Base-by-base conservation (phyloP, 2,797 vertebrate species). In the Oreochromis mossambicus region DNA sequence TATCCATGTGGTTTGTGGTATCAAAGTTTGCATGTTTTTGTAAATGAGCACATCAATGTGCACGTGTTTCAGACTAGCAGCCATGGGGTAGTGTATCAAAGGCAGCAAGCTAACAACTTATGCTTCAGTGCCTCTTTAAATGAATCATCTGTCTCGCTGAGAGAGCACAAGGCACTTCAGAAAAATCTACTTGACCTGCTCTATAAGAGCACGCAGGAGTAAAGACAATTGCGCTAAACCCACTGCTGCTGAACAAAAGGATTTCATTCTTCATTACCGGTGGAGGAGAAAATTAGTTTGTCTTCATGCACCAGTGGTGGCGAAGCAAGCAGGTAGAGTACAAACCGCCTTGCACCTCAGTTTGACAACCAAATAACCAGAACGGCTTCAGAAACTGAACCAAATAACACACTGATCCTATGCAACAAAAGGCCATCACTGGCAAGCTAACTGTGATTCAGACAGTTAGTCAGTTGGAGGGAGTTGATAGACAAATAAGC, bases 221-320 rank as follows among this genome's bases (percentile, higher is more conserved):
- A 80, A 91, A 92, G 87, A 94, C 86, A 81, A 88, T 61, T 73
- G 89, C 36, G 84, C 70, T 83, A 87, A 88, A 86, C 61, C 75
- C 70, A 24, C 36, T 3, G 52, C 70, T 14, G 51, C 86, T 88
- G 88, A 91, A 92, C 82, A 81, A 90, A 91, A 79, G 87, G 79
- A 91, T 92, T 94, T 93, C 86, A 91, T 89, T 95, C 93, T 95
- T 94, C 91, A 94, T 95, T 92, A 94, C 87, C 14, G 38, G 77
- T 29, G 55, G 80, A 92, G 92, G 89, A 85, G 90, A 93, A 94
- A 94, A 96, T 93, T 9, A 95, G 91, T 93, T 95, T 95, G 94
- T 94, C 87, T 94, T 94, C 88, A 91, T 14, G 85, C 93, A 91
- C 91, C 91, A 85, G 86, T 21, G 84, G 84, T n/a, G 17, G 24